Conservation (phyloP, 2,797 vertebrate genomes). For the Macroramphosus scolopax region DNA sequence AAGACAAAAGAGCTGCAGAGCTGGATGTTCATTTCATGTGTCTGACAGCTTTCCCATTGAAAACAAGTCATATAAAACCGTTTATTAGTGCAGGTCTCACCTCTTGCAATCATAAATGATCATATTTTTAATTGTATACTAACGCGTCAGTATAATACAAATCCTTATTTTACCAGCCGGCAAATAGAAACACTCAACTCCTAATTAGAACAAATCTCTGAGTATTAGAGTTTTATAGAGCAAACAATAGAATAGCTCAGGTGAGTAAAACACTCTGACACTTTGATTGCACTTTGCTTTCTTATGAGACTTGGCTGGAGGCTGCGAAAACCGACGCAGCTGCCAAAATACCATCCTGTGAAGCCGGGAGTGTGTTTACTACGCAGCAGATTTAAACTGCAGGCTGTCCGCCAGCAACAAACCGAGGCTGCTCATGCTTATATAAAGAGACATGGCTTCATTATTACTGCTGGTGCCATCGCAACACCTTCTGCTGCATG, state of each 20-base stretch:
- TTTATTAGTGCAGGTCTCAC: too few relatives aligned
- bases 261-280: constrained; percentile 6
- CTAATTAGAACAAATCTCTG: constrained; percentile 18
- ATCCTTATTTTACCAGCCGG: constrained; percentile 1
- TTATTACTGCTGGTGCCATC: too few relatives aligned
- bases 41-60: too few relatives aligned
- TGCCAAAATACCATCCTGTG: too few relatives aligned
- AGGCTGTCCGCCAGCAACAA: neutral
- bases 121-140: neutral
- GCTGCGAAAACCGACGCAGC: neutral
- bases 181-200: too few relatives aligned
- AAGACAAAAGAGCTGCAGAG: neutral
- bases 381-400: too few relatives aligned
- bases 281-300: constrained; percentile 40
- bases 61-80: too few relatives aligned
- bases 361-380: too few relatives aligned
- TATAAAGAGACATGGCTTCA: constrained; percentile 8
- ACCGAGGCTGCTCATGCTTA: constrained; percentile 5
- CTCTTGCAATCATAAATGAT: too few relatives aligned
- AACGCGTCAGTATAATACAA: neutral
- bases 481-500: neutral
- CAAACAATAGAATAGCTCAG: constrained; percentile 8
- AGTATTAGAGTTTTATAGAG: constrained; percentile 17
- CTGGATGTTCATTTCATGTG: too few relatives aligned
- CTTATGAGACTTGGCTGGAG: constrained; percentile 23